Evolutionary conservation across 2,113 vertebrate genomes (phyloP).

Genomic region (Thalassoma bifasciatum): DNA sequence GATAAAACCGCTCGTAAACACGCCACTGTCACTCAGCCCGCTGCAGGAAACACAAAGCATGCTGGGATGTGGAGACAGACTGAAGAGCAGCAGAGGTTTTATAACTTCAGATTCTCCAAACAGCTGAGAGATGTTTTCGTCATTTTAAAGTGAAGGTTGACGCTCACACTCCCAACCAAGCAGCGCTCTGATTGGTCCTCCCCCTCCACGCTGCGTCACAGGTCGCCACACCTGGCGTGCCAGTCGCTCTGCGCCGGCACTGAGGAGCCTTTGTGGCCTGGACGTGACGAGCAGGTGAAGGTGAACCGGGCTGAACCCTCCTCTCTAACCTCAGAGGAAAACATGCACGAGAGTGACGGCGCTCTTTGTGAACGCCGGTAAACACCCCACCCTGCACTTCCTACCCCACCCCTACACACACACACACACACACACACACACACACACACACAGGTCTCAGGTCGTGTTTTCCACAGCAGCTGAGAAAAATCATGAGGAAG

Average conservation of each 20-base stretch:
- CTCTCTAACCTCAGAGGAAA: slow-evolving; percentile 43
- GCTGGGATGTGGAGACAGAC: slow-evolving; percentile 11
- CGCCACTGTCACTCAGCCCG: not conserved
- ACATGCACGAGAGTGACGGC: slow-evolving; percentile 39
- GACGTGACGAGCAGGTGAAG: slow-evolving; percentile 51
- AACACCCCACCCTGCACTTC: slow-evolving; percentile 40
- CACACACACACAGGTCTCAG: not conserved
- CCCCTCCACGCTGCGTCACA: not conserved
- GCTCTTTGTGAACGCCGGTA: slow-evolving; percentile 39
- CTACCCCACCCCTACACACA: slow-evolving; percentile 32
- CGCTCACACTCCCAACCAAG: not conserved
- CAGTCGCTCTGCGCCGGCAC: slow-evolving; percentile 48
- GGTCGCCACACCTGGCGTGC: slow-evolving; percentile 17
- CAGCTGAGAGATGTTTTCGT: no score
- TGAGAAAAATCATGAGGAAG: slow-evolving; percentile 7
- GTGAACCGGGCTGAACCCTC: slow-evolving; percentile 43
- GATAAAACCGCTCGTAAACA: not conserved
- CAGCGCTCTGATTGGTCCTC: slow-evolving; percentile 23
- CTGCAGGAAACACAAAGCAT: not conserved
- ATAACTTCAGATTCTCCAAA: not conserved
- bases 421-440: not conserved
- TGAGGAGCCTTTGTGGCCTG: slow-evolving; percentile 74
- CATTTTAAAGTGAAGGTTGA: not conserved
- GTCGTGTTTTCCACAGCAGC: slow-evolving; percentile 20
- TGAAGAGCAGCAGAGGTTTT: not conserved